These are phyloP conservation scores for Clarias fuscus DNA, from an alignment of 2,797 vertebrate genomes.

Conservation along the genomic window DNA sequence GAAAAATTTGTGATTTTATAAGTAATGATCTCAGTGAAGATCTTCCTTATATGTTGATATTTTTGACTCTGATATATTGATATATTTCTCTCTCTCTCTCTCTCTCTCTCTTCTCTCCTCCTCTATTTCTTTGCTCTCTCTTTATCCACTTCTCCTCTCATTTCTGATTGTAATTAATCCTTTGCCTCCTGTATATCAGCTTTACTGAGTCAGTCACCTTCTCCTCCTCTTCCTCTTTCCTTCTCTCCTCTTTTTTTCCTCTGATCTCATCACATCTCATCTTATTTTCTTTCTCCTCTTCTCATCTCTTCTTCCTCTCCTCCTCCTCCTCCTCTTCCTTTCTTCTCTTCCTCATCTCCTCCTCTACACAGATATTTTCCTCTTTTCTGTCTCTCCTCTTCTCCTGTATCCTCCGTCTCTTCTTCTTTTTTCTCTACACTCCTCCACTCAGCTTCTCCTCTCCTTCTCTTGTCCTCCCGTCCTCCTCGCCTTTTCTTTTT, in stretches of 20 bases:
- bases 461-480: background rate
- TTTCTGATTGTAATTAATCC: too few species aligned
- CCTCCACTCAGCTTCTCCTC: background rate
- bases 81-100: background rate
- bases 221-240: background rate
- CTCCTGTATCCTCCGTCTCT: background rate
- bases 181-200: background rate
- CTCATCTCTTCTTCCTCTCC: background rate
- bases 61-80: too few species aligned
- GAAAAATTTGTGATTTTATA: too few species aligned
- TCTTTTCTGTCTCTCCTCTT: background rate
- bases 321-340: background rate
- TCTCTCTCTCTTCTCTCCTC: background rate
- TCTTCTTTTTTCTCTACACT: background rate
- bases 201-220: background rate
- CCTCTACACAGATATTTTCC: background rate
- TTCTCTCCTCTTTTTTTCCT: background rate
- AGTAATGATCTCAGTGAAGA: too few species aligned
- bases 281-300: background rate
- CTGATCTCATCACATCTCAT: too few species aligned
- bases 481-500: too few species aligned
- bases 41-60: too few species aligned
- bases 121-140: background rate
- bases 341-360: background rate
- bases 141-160: background rate